These are phyloP conservation scores for Erebia ligea DNA, from an alignment of 2,888 invertebrate species.

Conservation along the genomic window DNA sequence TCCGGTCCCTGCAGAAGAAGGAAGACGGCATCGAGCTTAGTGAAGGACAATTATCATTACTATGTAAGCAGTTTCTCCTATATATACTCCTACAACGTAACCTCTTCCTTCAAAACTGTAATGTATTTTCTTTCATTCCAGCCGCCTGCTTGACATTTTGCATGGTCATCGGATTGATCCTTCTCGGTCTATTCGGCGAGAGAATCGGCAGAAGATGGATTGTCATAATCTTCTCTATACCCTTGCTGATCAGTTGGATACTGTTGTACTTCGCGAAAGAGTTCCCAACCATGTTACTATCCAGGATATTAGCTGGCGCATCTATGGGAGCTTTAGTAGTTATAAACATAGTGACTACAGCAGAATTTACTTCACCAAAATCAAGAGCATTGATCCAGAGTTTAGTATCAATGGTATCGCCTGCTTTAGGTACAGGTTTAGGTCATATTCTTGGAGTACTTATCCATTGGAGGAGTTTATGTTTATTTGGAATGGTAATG, in stretches of 20 bases:
- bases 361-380: not conserved
- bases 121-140: not conserved
- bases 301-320: not conserved
- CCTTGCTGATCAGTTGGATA: not conserved
- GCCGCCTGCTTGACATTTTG: not conserved
- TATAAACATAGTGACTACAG: not conserved
- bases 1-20: slow-evolving; percentile 31
- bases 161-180: not conserved
- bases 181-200: not conserved
- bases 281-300: not conserved
- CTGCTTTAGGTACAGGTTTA: not conserved
- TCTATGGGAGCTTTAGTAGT: not conserved
- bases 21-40: slow-evolving; percentile 25
- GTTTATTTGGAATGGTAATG: not conserved
- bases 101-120: too few species aligned
- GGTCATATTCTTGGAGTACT: not conserved
- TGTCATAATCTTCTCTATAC: not conserved
- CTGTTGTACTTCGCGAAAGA: not conserved
- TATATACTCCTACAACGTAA: too few species aligned
- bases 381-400: not conserved
- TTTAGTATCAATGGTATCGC: not conserved
- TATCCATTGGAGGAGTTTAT: not conserved
- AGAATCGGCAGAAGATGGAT: not conserved
- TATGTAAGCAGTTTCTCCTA: slow-evolving; percentile 35
- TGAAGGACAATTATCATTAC: slow-evolving; percentile 35